These are phyloP conservation scores for Erebia palarica DNA, from an alignment of 2,888 invertebrate genomes.

Conservation along the genomic window DNA sequence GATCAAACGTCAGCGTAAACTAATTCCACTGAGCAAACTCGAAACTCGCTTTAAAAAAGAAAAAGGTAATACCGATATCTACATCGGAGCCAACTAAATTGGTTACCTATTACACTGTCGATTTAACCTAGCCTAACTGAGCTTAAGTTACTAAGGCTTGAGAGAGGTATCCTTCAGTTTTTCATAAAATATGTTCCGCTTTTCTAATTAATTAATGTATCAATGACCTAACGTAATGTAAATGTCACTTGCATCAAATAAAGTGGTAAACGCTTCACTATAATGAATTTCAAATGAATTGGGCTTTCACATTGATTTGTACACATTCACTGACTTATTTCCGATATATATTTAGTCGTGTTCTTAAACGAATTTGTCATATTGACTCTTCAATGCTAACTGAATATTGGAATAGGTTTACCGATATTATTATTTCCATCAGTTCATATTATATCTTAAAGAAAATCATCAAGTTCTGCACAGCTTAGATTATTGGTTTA, in stretches of 20 bases:
- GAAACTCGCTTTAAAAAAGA: constrained; percentile 65
- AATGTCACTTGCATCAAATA: constrained; percentile 17
- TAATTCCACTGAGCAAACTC: constrained; percentile 78
- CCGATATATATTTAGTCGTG: constrained; percentile 7
- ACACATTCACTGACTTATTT: constrained; percentile 17
- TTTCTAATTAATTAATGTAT: constrained; percentile 9
- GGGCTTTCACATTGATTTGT: constrained; percentile 14
- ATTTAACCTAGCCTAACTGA: constrained; percentile 52
- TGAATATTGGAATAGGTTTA: background rate
- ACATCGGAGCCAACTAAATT: constrained; percentile 67
- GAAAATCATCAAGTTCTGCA: background rate
- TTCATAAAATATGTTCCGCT: background rate
- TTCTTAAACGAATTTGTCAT: constrained; percentile 14
- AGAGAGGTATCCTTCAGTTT: background rate
- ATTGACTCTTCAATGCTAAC: constrained; percentile 3
- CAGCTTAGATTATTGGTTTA: background rate
- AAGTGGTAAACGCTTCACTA: constrained; percentile 21
- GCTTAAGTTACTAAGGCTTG: constrained; percentile 3
- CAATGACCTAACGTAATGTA: background rate
- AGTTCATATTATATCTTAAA: background rate
- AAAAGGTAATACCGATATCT: constrained; percentile 59
- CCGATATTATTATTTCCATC: background rate
- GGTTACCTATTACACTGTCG: constrained; percentile 73
- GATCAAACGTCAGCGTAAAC: constrained; percentile 79
- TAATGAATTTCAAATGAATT: constrained; percentile 19